Percentiles rank a stretch among this genome's conserved stretches.
Conservation (phyloP, 2,797 vertebrate genomes). For the Anomalospiza imberbis region DNA sequence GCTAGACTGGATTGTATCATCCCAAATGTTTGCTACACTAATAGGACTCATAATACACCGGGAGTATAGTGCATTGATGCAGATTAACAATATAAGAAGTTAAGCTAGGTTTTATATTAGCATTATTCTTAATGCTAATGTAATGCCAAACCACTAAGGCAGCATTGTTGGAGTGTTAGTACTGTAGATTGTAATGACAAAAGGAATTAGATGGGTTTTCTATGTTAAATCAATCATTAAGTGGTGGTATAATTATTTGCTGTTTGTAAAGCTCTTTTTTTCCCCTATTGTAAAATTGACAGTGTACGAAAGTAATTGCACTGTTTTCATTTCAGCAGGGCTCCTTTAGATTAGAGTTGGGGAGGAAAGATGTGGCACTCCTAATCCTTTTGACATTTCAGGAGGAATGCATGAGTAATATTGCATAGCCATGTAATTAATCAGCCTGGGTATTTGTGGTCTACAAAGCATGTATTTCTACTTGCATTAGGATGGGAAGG, state of each 20-base stretch:
- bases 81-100: slow-evolving; percentile 66
- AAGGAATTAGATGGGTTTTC: slow-evolving; percentile 74
- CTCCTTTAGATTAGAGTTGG: slow-evolving; percentile 70
- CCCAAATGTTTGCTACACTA: slow-evolving; percentile 12
- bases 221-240: slow-evolving; percentile 78
- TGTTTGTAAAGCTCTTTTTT: slow-evolving; percentile 70
- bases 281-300: slow-evolving; percentile 69
- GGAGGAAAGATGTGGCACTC: slow-evolving; percentile 67
- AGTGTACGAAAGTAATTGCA: slow-evolving; percentile 71
- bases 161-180: slow-evolving; percentile 68
- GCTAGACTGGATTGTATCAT: not conserved
- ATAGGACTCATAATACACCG: not conserved
- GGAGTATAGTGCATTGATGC: slow-evolving; percentile 1
- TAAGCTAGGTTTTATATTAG: slow-evolving; percentile 65
- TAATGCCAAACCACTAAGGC: slow-evolving; percentile 53
- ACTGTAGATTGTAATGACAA: slow-evolving; percentile 72
- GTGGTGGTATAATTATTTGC: slow-evolving; percentile 75
- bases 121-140: slow-evolving; percentile 70
- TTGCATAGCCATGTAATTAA: slow-evolving; percentile 70
- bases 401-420: slow-evolving; percentile 73
- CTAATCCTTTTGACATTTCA: slow-evolving; percentile 76
- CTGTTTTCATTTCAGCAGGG: slow-evolving; percentile 70
- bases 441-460: slow-evolving; percentile 59
- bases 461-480: slow-evolving; percentile 61
- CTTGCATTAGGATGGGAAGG: slow-evolving; percentile 50